phyloP scores from a whole-genome alignment of 2,797 vertebrate genomes.

The Microctenopoma steveboyesi region DNA sequence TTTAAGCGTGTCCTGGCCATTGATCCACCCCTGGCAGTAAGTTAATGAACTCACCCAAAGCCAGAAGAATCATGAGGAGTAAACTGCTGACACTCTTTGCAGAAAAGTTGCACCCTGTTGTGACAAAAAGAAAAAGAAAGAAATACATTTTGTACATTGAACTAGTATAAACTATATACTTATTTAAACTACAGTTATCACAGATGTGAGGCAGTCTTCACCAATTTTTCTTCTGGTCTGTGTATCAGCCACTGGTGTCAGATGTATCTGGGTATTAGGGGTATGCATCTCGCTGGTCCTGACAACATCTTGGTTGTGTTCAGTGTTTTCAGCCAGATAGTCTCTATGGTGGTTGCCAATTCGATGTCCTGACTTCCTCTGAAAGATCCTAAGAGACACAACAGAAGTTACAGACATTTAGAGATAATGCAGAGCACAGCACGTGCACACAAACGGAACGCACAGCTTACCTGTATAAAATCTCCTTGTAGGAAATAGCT shows the following conservation, averaged over 20 bases:
- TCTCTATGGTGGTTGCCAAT: fast-evolving
- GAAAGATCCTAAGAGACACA: slow-evolving; percentile 5
- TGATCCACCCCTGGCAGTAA: too few relatives aligned
- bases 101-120: not conserved
- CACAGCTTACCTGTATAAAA: not conserved
- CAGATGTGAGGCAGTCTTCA: not conserved
- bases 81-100: fast-evolving
- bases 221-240: not conserved
- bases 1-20: too few relatives aligned
- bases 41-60: not conserved
- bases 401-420: not conserved
- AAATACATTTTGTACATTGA: not conserved
- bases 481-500: not conserved
- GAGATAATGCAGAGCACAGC: too few relatives aligned
- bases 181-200: not conserved
- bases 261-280: too few relatives aligned
- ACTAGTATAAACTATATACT: not conserved
- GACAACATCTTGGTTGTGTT: not conserved
- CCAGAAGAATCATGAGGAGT: not conserved
- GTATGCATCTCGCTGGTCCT: not conserved
- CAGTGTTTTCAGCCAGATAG: not conserved
- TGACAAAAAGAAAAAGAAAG: not conserved
- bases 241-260: too few relatives aligned
- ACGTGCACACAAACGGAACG: not conserved
- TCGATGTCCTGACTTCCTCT: not conserved